Evolutionary conservation across 1,140 invertebrate species (phyloP).

Genomic region (Drosophila quadrilineata): DNA sequence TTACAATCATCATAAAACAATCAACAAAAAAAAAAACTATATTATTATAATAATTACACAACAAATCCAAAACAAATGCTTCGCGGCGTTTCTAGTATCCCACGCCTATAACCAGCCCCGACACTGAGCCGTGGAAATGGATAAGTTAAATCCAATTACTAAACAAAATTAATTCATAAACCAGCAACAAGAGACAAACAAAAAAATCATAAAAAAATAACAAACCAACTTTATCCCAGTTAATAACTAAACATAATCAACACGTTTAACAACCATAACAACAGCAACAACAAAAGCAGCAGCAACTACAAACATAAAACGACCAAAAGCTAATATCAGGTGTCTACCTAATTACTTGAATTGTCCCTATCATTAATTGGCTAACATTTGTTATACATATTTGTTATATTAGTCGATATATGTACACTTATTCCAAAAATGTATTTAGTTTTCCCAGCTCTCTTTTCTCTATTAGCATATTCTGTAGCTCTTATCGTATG

Average conservation of each 20-base stretch:
- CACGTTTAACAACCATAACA: slow-evolving; percentile 16
- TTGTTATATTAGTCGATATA: no score
- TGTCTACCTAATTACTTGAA: slow-evolving; percentile 31
- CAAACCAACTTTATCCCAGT: slow-evolving; percentile 23
- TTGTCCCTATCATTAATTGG: not conserved
- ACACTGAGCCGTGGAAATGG: slow-evolving; percentile 93
- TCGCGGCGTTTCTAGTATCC: slow-evolving; percentile 85
- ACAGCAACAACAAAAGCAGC: not conserved
- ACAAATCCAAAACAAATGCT: no score
- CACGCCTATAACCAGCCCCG: slow-evolving; percentile 90
- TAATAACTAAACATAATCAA: slow-evolving; percentile 9
- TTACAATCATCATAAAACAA: slow-evolving; percentile 35
- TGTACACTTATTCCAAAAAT: not conserved
- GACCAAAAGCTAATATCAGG: slow-evolving; percentile 40
- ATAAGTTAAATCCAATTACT: slow-evolving; percentile 73
- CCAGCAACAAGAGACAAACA: slow-evolving; percentile 7
- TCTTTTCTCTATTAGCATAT: no score
- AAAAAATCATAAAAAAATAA: slow-evolving; percentile 23
- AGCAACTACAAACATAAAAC: slow-evolving; percentile 6
- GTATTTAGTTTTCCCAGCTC: not conserved
- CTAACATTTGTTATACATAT: no score
- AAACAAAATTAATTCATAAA: slow-evolving; percentile 17
- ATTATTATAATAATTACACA: slow-evolving; percentile 13
- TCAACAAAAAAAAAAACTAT: slow-evolving; percentile 18
- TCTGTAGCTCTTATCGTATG: no score